phyloP scores from a whole-genome alignment of 2,797 vertebrate species.

The Diceros bicornis region DNA sequence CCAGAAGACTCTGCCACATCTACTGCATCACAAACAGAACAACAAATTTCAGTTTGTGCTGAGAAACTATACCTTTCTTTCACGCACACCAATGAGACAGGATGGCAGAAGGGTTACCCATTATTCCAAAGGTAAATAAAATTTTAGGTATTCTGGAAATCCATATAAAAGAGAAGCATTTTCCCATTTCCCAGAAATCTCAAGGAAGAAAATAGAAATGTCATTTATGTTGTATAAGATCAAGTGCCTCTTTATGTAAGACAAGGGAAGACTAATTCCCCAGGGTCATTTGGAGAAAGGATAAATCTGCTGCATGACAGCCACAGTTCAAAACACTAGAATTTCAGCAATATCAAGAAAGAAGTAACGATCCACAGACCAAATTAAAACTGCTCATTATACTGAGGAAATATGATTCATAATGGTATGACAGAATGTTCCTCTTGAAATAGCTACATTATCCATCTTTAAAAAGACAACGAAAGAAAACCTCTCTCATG shows the following conservation, averaged over 20 bases:
- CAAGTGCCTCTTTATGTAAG: neutral
- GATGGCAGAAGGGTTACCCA: neutral
- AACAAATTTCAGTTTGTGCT: neutral
- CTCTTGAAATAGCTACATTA: constrained; percentile 5
- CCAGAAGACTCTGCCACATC: neutral
- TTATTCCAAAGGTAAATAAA: neutral
- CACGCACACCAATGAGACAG: neutral
- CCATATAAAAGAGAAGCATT: neutral
- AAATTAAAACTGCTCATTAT: neutral
- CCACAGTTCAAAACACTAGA: neutral
- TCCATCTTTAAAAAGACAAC: neutral
- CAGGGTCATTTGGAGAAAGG: neutral
- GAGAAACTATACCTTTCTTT: neutral
- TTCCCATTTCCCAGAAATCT: neutral
- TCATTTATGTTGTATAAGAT: neutral
- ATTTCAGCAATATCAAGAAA: constrained; percentile 5
- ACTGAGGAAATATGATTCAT: neutral
- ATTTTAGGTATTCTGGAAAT: neutral
- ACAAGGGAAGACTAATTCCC: neutral
- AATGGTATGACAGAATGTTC: neutral
- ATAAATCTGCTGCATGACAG: neutral
- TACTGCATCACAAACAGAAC: neutral
- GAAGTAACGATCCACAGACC: neutral
- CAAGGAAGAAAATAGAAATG: neutral
- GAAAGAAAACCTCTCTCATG: neutral